Conservation (phyloP, 2,888 invertebrate species). For the Parnassius smintheus region DNA sequence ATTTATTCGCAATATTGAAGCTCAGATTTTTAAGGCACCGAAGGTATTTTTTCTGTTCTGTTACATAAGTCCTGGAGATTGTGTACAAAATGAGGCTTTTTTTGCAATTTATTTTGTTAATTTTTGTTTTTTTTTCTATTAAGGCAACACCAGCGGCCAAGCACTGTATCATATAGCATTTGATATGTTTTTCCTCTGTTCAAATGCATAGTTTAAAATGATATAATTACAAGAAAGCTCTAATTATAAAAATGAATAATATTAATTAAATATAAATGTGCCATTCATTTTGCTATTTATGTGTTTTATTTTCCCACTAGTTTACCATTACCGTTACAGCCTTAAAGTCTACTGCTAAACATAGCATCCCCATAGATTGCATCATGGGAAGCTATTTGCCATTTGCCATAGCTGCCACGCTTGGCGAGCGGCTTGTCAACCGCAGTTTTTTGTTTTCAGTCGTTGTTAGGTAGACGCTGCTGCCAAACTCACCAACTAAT, state of each 20-base stretch:
- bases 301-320: constrained; percentile 66
- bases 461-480: too few species aligned
- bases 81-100: constrained; percentile 65
- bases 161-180: constrained; percentile 62
- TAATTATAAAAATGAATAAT: constrained; percentile 81
- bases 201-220: constrained; percentile 72
- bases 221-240: constrained; percentile 76
- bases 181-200: constrained; percentile 57
- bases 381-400: too few species aligned
- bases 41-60: constrained; percentile 37
- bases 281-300: constrained; percentile 81
- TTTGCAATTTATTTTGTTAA: constrained; percentile 42
- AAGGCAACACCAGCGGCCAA: constrained; percentile 50
- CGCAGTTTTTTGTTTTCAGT: too few species aligned
- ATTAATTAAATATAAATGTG: constrained; percentile 82
- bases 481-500: neutral
- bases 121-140: constrained; percentile 47
- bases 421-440: too few species aligned
- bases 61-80: constrained; percentile 61
- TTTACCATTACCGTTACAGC: too few species aligned
- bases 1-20: constrained; percentile 58
- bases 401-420: too few species aligned
- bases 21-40: constrained; percentile 52
- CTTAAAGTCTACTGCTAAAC: too few species aligned
- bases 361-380: too few species aligned